Conservation (phyloP, 2,888 invertebrate species). For the Epistrophe eligans region DNA sequence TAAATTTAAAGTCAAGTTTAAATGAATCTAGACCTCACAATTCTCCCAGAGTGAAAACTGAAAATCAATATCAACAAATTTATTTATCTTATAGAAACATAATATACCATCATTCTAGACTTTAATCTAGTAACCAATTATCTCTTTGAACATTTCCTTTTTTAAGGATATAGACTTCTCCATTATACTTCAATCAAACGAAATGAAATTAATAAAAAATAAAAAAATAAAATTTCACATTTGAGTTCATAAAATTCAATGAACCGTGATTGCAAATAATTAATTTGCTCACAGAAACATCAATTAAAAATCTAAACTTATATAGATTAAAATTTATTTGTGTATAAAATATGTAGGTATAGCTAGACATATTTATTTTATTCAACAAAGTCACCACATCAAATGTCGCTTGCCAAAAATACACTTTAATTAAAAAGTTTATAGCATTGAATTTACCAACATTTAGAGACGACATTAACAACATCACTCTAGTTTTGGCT, state of each 20-base stretch:
- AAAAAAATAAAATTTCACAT: not conserved
- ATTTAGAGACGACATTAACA: conserved; percentile 34
- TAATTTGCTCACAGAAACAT: conserved; percentile 10
- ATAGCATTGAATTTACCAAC: conserved; percentile 30
- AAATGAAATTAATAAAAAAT: too few species aligned
- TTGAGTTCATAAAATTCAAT: conserved; percentile 3
- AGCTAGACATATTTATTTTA: too few species aligned
- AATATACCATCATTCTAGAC: too few species aligned
- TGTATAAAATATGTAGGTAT: too few species aligned
- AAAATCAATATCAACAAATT: too few species aligned
- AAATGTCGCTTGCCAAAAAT: not conserved
- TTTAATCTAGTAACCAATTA: not conserved
- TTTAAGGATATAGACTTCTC: not conserved
- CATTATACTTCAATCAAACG: not conserved
- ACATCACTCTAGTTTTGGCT: conserved; percentile 26
- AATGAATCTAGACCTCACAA: too few species aligned
- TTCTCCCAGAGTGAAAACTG: too few species aligned
- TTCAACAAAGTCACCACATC: not conserved
- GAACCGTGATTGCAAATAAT: conserved; percentile 1
- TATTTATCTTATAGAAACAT: too few species aligned
- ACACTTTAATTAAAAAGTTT: conserved; percentile 21
- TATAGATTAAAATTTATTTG: not conserved
- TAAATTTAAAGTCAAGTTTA: too few species aligned
- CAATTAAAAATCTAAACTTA: conserved; percentile 15
- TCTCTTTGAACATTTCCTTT: not conserved